These are phyloP conservation scores for Drosophila nigritarsus DNA, from an alignment of 2,888 invertebrate species.

Conservation along the genomic window DNA sequence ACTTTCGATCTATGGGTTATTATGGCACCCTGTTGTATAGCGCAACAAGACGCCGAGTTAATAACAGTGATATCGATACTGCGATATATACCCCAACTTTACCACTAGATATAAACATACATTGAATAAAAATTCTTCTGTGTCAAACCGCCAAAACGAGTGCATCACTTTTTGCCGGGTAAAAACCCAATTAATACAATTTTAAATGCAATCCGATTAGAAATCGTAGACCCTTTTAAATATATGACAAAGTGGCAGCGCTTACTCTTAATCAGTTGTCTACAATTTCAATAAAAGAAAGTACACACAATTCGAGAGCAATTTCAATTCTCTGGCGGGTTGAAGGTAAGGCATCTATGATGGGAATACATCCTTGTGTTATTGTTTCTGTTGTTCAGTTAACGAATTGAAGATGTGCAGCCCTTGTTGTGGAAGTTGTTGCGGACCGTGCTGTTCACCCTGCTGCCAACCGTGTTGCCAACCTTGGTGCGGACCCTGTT, in stretches of 20 bases:
- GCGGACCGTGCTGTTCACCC: conserved; percentile 26
- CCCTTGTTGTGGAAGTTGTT: conserved; percentile 41
- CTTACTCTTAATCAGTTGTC: background rate
- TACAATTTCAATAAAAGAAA: conserved; percentile 4
- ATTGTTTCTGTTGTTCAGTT: background rate
- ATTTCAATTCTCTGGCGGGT: conserved; percentile 69
- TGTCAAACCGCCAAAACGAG: too few species aligned
- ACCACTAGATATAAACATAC: too few species aligned
- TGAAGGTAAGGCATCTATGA: conserved; percentile 38
- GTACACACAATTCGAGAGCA: conserved; percentile 34
- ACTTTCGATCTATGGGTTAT: too few species aligned
- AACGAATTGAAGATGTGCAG: conserved; percentile 63
- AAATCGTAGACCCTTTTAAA: conserved; percentile 1
- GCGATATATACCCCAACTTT: too few species aligned
- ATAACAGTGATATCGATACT: too few species aligned
- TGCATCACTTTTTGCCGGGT: too few species aligned
- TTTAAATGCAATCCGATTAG: background rate
- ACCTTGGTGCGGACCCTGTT: conserved; percentile 29
- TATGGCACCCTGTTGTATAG: too few species aligned
- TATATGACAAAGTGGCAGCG: conserved; percentile 11
- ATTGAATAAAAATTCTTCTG: too few species aligned
- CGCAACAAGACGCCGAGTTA: too few species aligned
- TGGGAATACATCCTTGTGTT: background rate
- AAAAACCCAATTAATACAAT: too few species aligned
- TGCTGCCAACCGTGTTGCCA: conserved; percentile 25